These are phyloP conservation scores for Lycocorax pyrrhopterus DNA, from an alignment of 2,113 vertebrate species.

Conservation along the genomic window DNA sequence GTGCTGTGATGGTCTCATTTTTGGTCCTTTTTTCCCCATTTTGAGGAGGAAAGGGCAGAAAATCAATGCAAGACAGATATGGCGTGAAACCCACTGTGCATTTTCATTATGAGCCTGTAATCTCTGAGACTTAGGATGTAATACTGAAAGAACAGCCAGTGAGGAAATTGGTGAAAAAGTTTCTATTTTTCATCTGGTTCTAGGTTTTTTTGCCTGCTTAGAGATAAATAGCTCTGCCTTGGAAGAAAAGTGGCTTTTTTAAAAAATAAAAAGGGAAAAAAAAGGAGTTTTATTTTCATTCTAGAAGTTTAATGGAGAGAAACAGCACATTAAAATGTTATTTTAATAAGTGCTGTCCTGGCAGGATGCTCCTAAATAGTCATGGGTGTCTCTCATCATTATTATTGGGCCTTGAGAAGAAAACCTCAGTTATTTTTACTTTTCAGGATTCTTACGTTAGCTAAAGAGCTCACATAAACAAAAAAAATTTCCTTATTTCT, in stretches of 20 bases:
- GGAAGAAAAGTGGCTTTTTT: not conserved
- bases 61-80: slow-evolving; percentile 20
- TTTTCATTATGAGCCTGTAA: not conserved
- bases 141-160: not conserved
- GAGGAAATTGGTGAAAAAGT: not conserved
- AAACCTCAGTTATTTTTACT: not conserved
- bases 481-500: not conserved
- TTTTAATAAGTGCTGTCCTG: not conserved
- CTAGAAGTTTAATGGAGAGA: not conserved
- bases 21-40: not conserved
- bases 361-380: not conserved
- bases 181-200: slow-evolving; percentile 20
- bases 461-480: not conserved
- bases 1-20: not conserved
- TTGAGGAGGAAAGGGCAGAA: not conserved
- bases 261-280: not conserved
- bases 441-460: not conserved
- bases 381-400: not conserved
- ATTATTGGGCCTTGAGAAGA: not conserved
- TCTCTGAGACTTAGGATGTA: slow-evolving; percentile 23
- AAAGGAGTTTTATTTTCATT: slow-evolving; percentile 10
- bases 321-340: not conserved
- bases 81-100: not conserved
- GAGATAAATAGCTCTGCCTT: not conserved
- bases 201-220: not conserved